These are phyloP conservation scores for Oreochromis grahami DNA, from an alignment of 2,797 vertebrate genomes.

Conservation along the genomic window DNA sequence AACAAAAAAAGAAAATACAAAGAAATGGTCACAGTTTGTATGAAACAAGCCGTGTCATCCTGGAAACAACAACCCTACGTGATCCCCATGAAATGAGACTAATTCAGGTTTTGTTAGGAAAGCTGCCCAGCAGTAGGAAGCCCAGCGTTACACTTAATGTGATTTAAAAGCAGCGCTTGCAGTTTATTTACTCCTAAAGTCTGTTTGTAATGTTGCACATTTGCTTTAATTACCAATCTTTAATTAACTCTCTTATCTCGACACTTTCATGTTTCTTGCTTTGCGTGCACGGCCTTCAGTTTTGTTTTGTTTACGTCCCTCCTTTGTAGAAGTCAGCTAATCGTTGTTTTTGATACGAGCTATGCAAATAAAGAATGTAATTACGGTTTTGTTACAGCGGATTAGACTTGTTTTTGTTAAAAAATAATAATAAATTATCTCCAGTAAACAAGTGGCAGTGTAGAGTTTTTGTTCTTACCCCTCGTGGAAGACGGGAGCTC, in stretches of 20 bases:
- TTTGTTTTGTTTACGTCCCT: neutral
- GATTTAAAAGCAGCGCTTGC: neutral
- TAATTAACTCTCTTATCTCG: neutral
- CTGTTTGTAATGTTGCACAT: neutral
- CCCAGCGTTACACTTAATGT: neutral
- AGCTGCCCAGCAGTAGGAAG: neutral
- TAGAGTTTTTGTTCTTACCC: constrained; percentile 76
- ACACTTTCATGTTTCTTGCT: neutral
- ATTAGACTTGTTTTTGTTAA: neutral
- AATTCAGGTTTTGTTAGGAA: neutral
- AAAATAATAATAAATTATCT: neutral
- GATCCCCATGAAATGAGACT: neutral
- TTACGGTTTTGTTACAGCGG: neutral
- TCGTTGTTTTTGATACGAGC: neutral
- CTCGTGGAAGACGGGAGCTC: constrained; percentile 89
- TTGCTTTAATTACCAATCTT: neutral
- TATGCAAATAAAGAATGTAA: neutral
- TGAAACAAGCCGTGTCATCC: neutral
- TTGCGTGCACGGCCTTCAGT: neutral
- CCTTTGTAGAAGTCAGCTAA: neutral
- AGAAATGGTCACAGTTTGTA: neutral
- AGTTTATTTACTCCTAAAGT: neutral
- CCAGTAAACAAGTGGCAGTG: neutral
- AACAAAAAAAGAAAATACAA: neutral
- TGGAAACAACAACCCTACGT: neutral